A percentile compares a stretch with the other conserved stretches of the same genome.
Evolutionary conservation across 2,797 vertebrate species (phyloP).

Genomic region (Salarias fasciatus): DNA sequence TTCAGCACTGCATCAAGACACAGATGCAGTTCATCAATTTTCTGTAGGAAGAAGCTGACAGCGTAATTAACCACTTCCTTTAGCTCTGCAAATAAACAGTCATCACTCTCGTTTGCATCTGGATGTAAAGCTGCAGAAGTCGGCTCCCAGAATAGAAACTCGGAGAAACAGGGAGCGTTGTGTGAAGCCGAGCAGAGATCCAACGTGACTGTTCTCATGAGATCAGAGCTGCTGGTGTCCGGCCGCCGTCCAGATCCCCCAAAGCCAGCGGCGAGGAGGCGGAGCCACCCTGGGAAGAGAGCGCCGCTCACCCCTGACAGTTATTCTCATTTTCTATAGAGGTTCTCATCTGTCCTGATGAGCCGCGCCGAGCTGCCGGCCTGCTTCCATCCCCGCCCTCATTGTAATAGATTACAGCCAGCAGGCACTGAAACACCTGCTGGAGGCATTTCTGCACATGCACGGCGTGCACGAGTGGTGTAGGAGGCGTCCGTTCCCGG

Average conservation of each 20-base stretch:
- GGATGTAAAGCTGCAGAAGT: slow-evolving; percentile 9
- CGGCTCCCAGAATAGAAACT: slow-evolving; percentile 28
- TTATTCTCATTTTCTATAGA: no score
- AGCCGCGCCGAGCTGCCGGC: no score
- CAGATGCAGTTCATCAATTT: slow-evolving; percentile 61
- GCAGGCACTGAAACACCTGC: slow-evolving; percentile 31
- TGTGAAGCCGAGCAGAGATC: slow-evolving; percentile 33
- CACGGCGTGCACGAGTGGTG: slow-evolving; percentile 4
- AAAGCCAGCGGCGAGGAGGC: slow-evolving; percentile 58
- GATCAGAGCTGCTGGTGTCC: slow-evolving; percentile 24
- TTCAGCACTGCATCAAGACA: slow-evolving; percentile 53
- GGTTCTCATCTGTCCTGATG: slow-evolving; percentile 41
- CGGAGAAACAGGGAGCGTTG: slow-evolving; percentile 23
- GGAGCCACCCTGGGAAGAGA: slow-evolving; percentile 51
- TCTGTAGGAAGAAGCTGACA: slow-evolving; percentile 58
- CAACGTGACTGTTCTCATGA: slow-evolving; percentile 39
- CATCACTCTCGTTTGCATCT: slow-evolving; percentile 61
- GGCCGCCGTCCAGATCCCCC: slow-evolving; percentile 44
- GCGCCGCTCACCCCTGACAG: slow-evolving; percentile 30
- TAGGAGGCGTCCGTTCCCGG: slow-evolving; percentile 7
- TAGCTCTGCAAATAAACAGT: slow-evolving; percentile 60
- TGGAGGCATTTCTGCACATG: slow-evolving; percentile 7
- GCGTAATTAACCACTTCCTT: slow-evolving; percentile 71
- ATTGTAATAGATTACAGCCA: slow-evolving; percentile 41
- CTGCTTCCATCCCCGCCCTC: neutral